Conservation (phyloP, 1,140 invertebrate genomes). For the Mizuhopecten yessoensis region DNA sequence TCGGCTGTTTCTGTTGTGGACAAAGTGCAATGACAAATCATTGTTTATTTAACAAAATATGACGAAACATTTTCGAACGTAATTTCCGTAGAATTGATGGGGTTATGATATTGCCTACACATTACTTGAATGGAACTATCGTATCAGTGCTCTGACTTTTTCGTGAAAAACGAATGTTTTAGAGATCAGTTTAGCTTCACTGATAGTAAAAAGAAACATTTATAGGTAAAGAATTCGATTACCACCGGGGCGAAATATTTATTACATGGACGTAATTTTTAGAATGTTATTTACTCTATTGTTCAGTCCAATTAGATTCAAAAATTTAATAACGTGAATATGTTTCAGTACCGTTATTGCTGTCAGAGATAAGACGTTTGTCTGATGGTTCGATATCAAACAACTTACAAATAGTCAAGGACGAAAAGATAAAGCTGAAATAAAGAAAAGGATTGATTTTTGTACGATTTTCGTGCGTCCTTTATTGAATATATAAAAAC, state of each 20-base stretch:
- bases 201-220: neutral
- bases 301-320: neutral
- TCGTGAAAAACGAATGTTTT: neutral
- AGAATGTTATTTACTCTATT: neutral
- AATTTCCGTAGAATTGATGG: neutral
- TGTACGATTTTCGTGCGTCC: too few relatives aligned
- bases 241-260: neutral
- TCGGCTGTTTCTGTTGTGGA: neutral
- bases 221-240: neutral
- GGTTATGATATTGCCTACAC: neutral
- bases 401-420: too few relatives aligned
- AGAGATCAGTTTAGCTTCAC: neutral
- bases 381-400: too few relatives aligned
- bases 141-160: neutral
- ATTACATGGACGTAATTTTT: neutral
- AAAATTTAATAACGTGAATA: neutral
- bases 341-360: neutral
- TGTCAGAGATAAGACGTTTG: neutral
- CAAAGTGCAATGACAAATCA: neutral
- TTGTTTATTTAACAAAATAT: slow-evolving; percentile 1
- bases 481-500: too few relatives aligned
- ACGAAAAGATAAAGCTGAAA: too few relatives aligned
- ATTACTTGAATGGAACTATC: neutral
- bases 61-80: neutral
- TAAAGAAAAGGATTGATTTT: too few relatives aligned